Conservation (phyloP, 2,888 invertebrate genomes). For the Drosophila maculinotata region DNA sequence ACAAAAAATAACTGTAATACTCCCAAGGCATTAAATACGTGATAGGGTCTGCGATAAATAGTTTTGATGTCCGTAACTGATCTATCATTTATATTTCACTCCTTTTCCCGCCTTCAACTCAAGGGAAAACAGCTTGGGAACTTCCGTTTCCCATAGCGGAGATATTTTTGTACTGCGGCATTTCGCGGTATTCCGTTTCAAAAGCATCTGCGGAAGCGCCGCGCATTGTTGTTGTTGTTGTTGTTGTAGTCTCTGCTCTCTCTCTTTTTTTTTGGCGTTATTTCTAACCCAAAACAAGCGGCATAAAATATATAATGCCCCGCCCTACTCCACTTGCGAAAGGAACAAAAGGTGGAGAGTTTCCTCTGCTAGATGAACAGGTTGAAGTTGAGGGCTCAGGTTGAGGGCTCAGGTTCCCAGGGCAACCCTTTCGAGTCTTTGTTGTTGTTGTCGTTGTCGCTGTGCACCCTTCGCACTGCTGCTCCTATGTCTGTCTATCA, state of each 20-base stretch:
- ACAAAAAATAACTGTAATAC: no score
- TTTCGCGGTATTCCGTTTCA: constrained; percentile 51
- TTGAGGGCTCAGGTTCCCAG: constrained; percentile 34
- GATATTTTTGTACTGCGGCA: not conserved
- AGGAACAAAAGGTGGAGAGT: constrained; percentile 19
- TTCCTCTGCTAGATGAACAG: constrained; percentile 11
- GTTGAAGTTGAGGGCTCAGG: not conserved
- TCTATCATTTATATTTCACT: not conserved
- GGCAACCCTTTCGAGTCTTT: constrained; percentile 44
- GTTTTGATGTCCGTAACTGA: not conserved
- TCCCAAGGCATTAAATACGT: no score
- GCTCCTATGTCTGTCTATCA: constrained; percentile 41
- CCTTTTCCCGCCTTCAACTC: not conserved
- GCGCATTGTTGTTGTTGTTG: constrained; percentile 1
- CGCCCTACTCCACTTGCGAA: constrained; percentile 21
- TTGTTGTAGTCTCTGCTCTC: not conserved
- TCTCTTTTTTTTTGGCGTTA: constrained; percentile 29
- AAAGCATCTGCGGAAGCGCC: constrained; percentile 55
- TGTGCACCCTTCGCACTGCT: constrained; percentile 43
- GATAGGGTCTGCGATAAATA: not conserved
- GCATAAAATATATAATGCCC: constrained; percentile 28
- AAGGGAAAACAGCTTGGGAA: constrained; percentile 10
- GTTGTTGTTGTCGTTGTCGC: not conserved
- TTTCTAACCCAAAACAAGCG: constrained; percentile 64
- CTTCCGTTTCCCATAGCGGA: constrained; percentile 55